A percentile compares a stretch with the other conserved stretches of the same genome.
Evolutionary conservation across 1,140 invertebrate genomes (phyloP).

Genomic region (Drosophila ercepeae): DNA sequence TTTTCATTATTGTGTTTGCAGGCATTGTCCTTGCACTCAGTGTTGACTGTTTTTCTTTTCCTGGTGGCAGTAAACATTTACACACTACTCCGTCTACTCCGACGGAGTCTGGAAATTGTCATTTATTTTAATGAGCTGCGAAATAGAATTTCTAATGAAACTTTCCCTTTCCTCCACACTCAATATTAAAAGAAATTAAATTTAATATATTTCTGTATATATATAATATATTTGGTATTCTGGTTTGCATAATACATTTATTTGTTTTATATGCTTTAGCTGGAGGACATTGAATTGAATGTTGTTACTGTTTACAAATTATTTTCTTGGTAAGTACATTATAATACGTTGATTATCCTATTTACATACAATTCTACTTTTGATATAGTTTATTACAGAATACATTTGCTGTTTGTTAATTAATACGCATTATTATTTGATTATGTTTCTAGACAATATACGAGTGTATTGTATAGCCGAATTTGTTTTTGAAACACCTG

Average conservation of each 20-base stretch:
- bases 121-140: slow-evolving; percentile 79
- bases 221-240: slow-evolving; percentile 46
- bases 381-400: slow-evolving; percentile 42
- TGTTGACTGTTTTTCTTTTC: slow-evolving; percentile 13
- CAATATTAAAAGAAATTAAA: slow-evolving; percentile 3
- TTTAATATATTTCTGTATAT: slow-evolving; percentile 6
- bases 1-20: slow-evolving; percentile 62
- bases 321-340: slow-evolving; percentile 40
- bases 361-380: slow-evolving; percentile 71
- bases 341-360: slow-evolving; percentile 54
- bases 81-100: slow-evolving; percentile 39
- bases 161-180: slow-evolving; percentile 28
- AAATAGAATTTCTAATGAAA: slow-evolving; percentile 73
- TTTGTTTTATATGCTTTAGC: slow-evolving; percentile 68
- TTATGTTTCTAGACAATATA: slow-evolving; percentile 38
- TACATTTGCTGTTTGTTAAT: slow-evolving; percentile 41
- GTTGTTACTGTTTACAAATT: slow-evolving; percentile 73
- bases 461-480: not conserved
- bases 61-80: slow-evolving; percentile 48
- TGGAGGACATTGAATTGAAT: slow-evolving; percentile 81
- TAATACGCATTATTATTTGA: slow-evolving; percentile 58
- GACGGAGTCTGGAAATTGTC: slow-evolving; percentile 60
- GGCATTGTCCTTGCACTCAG: slow-evolving; percentile 62
- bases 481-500: slow-evolving; percentile 78
- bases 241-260: slow-evolving; percentile 69